These are phyloP conservation scores for Capreolus pygargus DNA, from an alignment of 2,113 vertebrate genomes.

Conservation along the genomic window DNA sequence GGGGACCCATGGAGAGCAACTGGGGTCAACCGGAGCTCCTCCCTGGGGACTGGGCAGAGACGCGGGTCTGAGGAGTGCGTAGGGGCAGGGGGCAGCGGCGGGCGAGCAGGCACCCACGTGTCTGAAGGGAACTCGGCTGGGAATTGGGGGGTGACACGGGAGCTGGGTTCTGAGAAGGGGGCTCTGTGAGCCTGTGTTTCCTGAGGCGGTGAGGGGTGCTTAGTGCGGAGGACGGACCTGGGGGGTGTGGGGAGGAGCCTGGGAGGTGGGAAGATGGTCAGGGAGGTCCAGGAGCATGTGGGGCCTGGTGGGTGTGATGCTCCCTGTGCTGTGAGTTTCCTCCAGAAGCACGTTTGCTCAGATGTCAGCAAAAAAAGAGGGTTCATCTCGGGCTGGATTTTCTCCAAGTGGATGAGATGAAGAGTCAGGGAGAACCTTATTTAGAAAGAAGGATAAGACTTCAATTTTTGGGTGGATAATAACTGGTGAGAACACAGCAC, in stretches of 20 bases:
- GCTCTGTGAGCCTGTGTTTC: not conserved
- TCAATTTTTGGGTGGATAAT: rapidly evolving
- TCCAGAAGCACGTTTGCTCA: not conserved
- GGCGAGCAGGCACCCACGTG: not conserved
- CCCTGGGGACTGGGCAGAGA: not conserved
- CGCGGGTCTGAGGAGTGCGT: rapidly evolving
- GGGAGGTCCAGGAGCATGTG: rapidly evolving
- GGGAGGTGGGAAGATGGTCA: not conserved
- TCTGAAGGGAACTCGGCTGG: not conserved
- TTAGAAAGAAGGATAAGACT: rapidly evolving
- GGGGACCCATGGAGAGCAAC: rapidly evolving
- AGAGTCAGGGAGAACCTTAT: no score
- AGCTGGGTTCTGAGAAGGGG: not conserved
- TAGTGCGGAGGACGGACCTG: rapidly evolving
- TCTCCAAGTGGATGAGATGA: not conserved
- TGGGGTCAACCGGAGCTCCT: not conserved
- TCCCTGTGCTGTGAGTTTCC: not conserved
- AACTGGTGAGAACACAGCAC: not conserved
- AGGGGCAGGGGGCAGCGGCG: not conserved
- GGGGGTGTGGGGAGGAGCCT: rapidly evolving
- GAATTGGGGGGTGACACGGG: rapidly evolving
- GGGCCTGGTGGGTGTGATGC: rapidly evolving
- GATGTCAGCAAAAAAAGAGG: not conserved
- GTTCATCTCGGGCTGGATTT: not conserved
- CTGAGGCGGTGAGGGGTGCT: not conserved